Conservation (phyloP, 2,888 invertebrate genomes). For the Ormia ochracea region DNA sequence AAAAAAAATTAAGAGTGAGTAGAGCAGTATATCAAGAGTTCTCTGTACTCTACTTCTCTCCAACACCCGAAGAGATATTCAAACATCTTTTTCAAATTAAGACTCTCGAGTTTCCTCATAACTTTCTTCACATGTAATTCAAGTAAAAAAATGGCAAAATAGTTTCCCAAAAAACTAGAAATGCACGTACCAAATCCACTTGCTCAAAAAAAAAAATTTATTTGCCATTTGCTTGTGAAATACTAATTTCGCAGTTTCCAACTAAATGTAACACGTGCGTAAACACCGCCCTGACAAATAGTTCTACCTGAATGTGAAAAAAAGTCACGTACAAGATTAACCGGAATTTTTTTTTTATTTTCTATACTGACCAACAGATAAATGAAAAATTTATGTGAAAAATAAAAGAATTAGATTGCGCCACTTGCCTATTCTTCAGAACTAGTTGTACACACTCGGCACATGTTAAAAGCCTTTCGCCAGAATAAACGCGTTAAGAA, state of each 20-base stretch:
- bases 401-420: background rate
- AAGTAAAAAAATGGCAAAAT: background rate
- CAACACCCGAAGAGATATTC: too few species aligned
- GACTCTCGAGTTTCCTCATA: too few species aligned
- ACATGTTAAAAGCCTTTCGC: slow-evolving; percentile 13
- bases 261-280: slow-evolving; percentile 11
- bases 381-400: background rate
- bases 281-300: background rate
- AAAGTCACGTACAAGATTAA: background rate
- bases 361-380: slow-evolving; percentile 5
- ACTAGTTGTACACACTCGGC: background rate
- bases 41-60: too few species aligned
- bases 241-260: background rate
- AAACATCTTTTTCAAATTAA: too few species aligned
- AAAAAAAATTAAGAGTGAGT: too few species aligned
- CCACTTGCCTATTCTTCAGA: background rate
- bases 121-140: background rate
- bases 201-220: background rate
- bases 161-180: background rate
- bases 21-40: too few species aligned
- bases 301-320: background rate
- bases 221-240: background rate
- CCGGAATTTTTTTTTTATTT: background rate
- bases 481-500: background rate
- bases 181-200: background rate